Evolutionary conservation across 2,888 invertebrate species (phyloP), one percentile per base, ranked within the genome.

Genomic region (Ectemnius lituratus): DNA sequence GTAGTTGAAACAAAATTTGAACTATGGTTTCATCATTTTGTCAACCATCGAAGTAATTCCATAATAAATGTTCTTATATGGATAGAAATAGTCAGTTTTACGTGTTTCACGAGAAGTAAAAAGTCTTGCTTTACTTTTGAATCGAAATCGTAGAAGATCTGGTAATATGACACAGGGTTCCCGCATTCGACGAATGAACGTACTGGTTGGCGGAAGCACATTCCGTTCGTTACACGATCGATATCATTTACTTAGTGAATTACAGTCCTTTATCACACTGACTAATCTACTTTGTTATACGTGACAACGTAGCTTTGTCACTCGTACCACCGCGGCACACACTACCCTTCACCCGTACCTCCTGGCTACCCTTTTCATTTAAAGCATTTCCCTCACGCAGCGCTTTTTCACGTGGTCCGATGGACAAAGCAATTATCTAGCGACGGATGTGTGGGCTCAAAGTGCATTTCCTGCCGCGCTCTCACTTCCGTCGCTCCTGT

Each of bases 271-370:
- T 84, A 87, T 89, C 88, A 88, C 85, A 81, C 86, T 87, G 85
- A 89, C 87, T 89, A 90, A 89, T 88, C 86, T 86, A 86, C 87
- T 88, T 88, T 88, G 87, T 89, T 89, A 89, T 86, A 83, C 79
- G 79, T 85, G 88, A 89, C 87, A 88, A 87, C 84, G 84, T 83
- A 85, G 84, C 88, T 88, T 86, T 84, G 87, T 88, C 88, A 88
- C 86, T 82, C 82, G 83, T 76, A 82, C 83, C 86, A 80, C 11
- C 37, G 37, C 82, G 81, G 70, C 65, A 69, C 72, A 71, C 75
- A 70, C 76, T 76, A 66, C 59, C 74, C 64, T 74, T 68, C 75
- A 47, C 49, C 75, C 14, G 28, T 45, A 59, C 61, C 62, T 58
- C 62, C 68, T 11, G 5, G 1, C 52, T 8, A 37, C 4, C 52